These are phyloP conservation scores for Homalodisca vitripennis DNA, from an alignment of 1,140 invertebrate species.

Conservation along the genomic window DNA sequence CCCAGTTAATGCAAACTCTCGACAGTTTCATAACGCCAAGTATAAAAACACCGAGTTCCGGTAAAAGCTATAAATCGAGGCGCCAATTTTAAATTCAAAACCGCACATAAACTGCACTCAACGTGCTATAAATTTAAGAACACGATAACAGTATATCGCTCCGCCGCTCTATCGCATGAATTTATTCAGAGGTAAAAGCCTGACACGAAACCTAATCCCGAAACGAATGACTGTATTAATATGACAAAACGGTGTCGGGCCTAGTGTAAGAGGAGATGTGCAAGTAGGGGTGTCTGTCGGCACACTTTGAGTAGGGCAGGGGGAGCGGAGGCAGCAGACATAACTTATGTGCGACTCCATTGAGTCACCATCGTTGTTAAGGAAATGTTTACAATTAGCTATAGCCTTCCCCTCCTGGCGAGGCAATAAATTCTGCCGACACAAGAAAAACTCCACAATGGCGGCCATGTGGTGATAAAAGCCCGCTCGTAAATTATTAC, in stretches of 20 bases:
- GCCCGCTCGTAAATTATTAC: conserved; percentile 34
- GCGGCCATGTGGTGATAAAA: conserved; percentile 34
- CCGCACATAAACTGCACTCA: not conserved
- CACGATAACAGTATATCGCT: not conserved
- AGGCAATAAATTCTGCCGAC: conserved; percentile 32
- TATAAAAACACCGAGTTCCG: no score
- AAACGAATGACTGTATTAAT: conserved; percentile 24
- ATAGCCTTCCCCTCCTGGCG: conserved; percentile 29
- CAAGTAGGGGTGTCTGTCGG: not conserved
- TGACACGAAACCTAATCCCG: not conserved
- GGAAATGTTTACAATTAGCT: conserved; percentile 36
- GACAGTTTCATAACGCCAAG: no score
- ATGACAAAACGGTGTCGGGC: conserved; percentile 14
- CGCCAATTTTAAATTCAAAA: conserved; percentile 14
- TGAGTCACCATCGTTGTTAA: conserved; percentile 32
- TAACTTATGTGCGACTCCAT: conserved; percentile 34
- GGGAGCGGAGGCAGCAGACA: conserved; percentile 26
- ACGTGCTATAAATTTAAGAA: not conserved
- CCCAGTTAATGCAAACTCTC: no score
- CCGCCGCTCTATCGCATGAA: not conserved
- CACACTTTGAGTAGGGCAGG: conserved; percentile 15
- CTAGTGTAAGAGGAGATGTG: not conserved
- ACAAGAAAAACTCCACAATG: conserved; percentile 33
- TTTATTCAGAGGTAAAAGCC: not conserved
- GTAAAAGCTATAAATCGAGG: not conserved